These are phyloP conservation scores for Rostratula benghalensis DNA, from an alignment of 2,113 vertebrate species.

Conservation along the genomic window DNA sequence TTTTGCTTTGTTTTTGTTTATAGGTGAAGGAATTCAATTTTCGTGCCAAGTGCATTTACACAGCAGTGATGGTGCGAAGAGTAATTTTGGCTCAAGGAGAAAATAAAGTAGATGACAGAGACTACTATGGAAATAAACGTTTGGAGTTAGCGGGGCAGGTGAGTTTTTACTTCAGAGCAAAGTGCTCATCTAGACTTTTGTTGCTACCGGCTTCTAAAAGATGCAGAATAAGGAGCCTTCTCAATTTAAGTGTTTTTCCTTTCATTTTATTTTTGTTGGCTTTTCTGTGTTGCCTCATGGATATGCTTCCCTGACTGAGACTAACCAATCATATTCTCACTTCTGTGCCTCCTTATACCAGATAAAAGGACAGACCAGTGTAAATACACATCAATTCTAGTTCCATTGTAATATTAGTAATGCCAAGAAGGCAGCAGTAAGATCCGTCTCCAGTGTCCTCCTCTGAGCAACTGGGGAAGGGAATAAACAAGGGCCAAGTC, in stretches of 20 bases:
- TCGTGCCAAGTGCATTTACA: slow-evolving; percentile 95
- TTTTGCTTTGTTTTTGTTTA: not conserved
- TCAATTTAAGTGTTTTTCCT: not conserved
- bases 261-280: not conserved
- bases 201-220: not conserved
- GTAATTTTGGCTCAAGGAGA: slow-evolving; percentile 96
- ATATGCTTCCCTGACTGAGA: not conserved
- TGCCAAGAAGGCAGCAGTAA: not conserved
- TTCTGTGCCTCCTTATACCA: not conserved
- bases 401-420: not conserved
- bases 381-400: not conserved
- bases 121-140: slow-evolving; percentile 98
- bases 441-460: not conserved
- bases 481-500: not conserved
- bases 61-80: slow-evolving; percentile 97
- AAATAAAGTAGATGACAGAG: slow-evolving; percentile 97
- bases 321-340: not conserved
- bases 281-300: not conserved
- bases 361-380: not conserved
- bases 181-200: not conserved
- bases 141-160: slow-evolving; percentile 97
- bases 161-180: not conserved
- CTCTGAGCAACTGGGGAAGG: not conserved
- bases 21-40: slow-evolving; percentile 99
- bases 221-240: not conserved